A percentile compares a stretch with the other conserved stretches of the same genome.
phyloP scores from a whole-genome alignment of 92 coral and sea anemone species.

The Metridium senile region DNA sequence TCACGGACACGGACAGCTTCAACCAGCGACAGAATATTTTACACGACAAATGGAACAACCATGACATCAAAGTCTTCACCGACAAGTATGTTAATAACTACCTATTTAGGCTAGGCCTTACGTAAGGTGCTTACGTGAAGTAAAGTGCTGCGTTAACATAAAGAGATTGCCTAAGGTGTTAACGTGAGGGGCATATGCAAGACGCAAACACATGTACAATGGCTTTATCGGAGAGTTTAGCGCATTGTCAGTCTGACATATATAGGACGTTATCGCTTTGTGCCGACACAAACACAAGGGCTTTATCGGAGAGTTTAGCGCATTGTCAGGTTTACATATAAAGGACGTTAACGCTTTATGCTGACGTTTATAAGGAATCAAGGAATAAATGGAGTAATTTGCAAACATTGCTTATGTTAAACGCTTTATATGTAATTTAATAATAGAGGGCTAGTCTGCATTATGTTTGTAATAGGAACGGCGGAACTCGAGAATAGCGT shows the following conservation, averaged over 20 bases:
- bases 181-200: neutral
- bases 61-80: conserved; percentile 27
- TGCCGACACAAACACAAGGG: neutral
- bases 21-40: conserved; percentile 15
- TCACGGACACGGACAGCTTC: neutral
- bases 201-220: neutral
- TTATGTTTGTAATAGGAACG: too few species aligned
- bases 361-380: too few species aligned
- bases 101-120: neutral
- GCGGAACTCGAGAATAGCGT: too few species aligned
- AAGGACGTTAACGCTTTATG: too few species aligned
- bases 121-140: neutral
- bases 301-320: neutral
- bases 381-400: too few species aligned
- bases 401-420: too few species aligned
- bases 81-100: conserved; percentile 15
- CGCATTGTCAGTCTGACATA: neutral
- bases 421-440: too few species aligned
- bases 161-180: too few species aligned
- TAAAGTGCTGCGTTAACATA: too few species aligned
- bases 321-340: too few species aligned
- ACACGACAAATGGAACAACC: conserved; percentile 21
- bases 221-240: neutral
- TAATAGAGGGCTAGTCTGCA: too few species aligned
- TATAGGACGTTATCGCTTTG: neutral